Percentiles rank a stretch among this genome's conserved stretches.
Evolutionary conservation across 2,113 vertebrate species (phyloP).

Genomic region (Pelvicachromis taeniatus): DNA sequence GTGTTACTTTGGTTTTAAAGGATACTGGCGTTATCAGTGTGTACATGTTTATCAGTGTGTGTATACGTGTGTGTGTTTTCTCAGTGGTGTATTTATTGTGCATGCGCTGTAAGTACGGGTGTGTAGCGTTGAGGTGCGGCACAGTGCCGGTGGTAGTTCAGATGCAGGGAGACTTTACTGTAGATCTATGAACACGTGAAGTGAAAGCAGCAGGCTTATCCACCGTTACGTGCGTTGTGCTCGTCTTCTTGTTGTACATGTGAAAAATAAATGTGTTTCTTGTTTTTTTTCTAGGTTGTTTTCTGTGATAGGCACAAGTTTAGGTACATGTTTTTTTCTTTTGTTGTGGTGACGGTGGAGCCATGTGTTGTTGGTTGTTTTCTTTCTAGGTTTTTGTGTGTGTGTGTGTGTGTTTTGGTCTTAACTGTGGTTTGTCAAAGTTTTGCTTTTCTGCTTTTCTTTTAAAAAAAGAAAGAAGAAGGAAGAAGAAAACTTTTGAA

Average conservation of each 20-base stretch:
- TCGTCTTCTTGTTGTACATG: not conserved
- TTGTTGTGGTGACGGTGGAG: constrained; percentile 17
- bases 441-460: not conserved
- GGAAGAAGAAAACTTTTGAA: not conserved
- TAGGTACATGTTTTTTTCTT: not conserved
- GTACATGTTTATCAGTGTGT: not conserved
- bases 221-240: not conserved
- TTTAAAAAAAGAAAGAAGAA: not conserved
- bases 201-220: constrained; percentile 18
- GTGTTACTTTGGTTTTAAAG: constrained; percentile 17
- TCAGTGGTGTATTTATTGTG: constrained; percentile 33
- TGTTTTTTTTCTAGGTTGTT: not conserved
- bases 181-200: not conserved
- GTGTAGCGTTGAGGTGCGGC: not conserved
- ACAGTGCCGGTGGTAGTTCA: not conserved
- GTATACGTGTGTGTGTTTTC: not conserved
- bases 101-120: constrained; percentile 27
- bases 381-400: not conserved
- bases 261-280: not conserved
- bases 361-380: not conserved
- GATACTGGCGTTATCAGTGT: constrained; percentile 1
- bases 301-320: not conserved
- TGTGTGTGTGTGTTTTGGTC: not conserved
- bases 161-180: not conserved
- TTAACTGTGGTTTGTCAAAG: constrained; percentile 8